Base-by-base conservation (phyloP, 2,797 vertebrate genomes). In the Artibeus jamaicensis region DNA sequence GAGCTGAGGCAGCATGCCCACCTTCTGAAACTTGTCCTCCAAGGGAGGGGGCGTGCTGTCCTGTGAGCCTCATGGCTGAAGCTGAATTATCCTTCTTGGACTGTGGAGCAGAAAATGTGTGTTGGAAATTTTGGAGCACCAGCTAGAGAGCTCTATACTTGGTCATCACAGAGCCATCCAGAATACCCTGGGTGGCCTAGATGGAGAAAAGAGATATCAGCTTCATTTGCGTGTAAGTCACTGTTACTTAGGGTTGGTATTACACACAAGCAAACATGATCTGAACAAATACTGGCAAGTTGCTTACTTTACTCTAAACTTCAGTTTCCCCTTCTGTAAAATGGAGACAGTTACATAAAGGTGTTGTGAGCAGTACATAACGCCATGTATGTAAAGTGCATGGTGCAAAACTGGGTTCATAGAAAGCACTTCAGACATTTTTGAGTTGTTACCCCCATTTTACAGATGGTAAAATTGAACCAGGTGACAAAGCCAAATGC, bases 361-460 rank as follows among this genome's bases (percentile, higher is more conserved):
- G 79, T 39, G 3, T 6, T 59, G 5, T 59, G 46, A 48, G 11
- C 1, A 29, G 19, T 68, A 74, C 44, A 26, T 37, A 26, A 29
- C 29, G 12, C 12, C 16, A 16, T 14, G 9, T 39, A 2, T 15
- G 0, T 71, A 55, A 81, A 39, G 19, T n/a, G 6, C 3, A 3
- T 48, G 84, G 32, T 24, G 57, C 15, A 84, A n/a, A 84, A 24
- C 19, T 18, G 5, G 81, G 32, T 48, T 65, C 39, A 12, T 5
- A 50, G 55, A 50, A 93, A 62, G 26, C 24, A 9, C 6, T 19
- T 15, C 1, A 37, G 59, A 44, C 2, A n/a, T 24, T 59, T 62
- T 39, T 76, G 11, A 84, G 65, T 37, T 62, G 32, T 76, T 81
- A 24, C 24, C 6, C 44, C 57, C 55, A 15, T 79, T 95, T 96